Conservation (phyloP, 2,888 invertebrate species). For the Xestoiulus laeticollis region DNA sequence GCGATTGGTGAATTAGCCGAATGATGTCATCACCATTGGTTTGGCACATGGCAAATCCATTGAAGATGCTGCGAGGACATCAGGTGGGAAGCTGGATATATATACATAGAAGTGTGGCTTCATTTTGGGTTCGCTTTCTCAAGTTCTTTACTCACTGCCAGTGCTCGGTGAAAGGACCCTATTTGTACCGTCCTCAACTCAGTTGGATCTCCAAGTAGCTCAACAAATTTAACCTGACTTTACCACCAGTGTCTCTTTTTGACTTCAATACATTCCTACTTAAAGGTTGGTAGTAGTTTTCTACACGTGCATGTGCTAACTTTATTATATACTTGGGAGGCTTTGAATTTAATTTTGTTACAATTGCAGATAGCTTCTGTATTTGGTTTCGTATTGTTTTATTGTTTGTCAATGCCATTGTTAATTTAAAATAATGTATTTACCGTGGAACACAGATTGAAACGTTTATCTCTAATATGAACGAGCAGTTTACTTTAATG, state of each 20-base stretch:
- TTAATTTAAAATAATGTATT: background rate
- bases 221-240: background rate
- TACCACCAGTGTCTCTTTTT: background rate
- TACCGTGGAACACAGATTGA: background rate
- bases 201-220: constrained; percentile 1
- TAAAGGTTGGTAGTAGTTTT: background rate
- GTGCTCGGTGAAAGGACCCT: constrained; percentile 16
- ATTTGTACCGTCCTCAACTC: background rate
- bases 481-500: background rate
- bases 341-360: background rate
- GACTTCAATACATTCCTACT: background rate
- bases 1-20: background rate
- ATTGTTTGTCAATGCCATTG: background rate
- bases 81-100: constrained; percentile 24
- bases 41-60: constrained; percentile 31
- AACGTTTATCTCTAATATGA: background rate
- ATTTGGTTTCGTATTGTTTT: background rate
- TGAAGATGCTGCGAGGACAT: background rate
- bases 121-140: background rate
- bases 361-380: background rate
- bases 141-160: constrained; percentile 43
- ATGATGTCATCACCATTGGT: constrained; percentile 31
- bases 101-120: background rate
- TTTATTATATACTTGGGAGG: too few relatives aligned
- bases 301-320: background rate